These are phyloP conservation scores for Prosapia bicincta DNA, from an alignment of 2,888 invertebrate species.

Conservation along the genomic window DNA sequence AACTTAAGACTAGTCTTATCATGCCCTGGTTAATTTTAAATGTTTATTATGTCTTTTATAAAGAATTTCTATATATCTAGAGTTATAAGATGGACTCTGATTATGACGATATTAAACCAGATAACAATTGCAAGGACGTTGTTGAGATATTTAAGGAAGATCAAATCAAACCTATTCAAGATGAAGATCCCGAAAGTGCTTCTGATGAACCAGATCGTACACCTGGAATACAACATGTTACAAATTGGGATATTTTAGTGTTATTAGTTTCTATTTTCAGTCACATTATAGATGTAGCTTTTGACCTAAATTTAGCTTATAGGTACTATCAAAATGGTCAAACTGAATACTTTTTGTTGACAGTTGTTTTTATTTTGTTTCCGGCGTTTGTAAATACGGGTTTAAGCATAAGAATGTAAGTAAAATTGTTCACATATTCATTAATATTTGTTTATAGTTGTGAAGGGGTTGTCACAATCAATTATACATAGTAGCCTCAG, in stretches of 20 bases:
- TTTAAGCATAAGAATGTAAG: slow-evolving; percentile 70
- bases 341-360: slow-evolving; percentile 62
- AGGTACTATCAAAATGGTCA: slow-evolving; percentile 57
- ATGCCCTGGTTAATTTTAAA: background rate
- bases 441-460: no score
- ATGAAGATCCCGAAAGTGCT: slow-evolving; percentile 27
- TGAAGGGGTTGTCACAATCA: background rate
- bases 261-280: slow-evolving; percentile 63
- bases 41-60: background rate
- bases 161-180: slow-evolving; percentile 15
- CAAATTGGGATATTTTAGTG: slow-evolving; percentile 60
- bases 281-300: slow-evolving; percentile 63
- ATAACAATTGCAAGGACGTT: slow-evolving; percentile 18
- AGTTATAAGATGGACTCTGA: slow-evolving; percentile 27
- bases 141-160: slow-evolving; percentile 25
- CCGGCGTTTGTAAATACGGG: slow-evolving; percentile 73
- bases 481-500: no score
- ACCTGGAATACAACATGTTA: slow-evolving; percentile 56
- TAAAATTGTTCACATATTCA: no score
- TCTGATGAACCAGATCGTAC: slow-evolving; percentile 57
- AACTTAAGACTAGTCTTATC: background rate
- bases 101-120: slow-evolving; percentile 27
- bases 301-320: slow-evolving; percentile 67
- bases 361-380: slow-evolving; percentile 64
- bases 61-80: background rate